A percentile compares a stretch with the other conserved stretches of the same genome.
Evolutionary conservation across 2,113 vertebrate species (phyloP).

Genomic region (Salvelinus alpinus): DNA sequence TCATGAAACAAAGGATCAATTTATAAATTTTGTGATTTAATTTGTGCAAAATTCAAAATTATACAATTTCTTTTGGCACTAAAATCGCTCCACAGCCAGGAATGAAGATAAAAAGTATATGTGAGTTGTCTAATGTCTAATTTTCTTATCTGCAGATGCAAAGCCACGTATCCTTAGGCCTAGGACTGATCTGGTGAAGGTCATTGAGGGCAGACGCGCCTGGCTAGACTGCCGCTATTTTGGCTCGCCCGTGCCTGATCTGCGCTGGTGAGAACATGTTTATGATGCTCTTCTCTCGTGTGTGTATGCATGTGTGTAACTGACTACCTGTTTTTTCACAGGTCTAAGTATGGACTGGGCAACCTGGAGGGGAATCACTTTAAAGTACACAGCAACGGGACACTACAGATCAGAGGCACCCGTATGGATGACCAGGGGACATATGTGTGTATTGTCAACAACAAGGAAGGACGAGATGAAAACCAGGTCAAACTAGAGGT

Average conservation of each 20-base stretch:
- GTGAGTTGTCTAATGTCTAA: too few species aligned
- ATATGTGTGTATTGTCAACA: constrained; percentile 90
- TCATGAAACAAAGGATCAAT: too few species aligned
- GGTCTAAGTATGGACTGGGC: constrained; percentile 95
- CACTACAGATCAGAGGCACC: constrained; percentile 85
- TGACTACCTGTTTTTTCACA: constrained; percentile 48
- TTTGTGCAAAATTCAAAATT: too few species aligned
- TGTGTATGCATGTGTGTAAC: background rate
- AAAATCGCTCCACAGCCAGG: too few species aligned
- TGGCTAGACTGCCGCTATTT: constrained; percentile 89
- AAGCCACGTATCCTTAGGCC: constrained; percentile 81
- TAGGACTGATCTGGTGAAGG: constrained; percentile 82
- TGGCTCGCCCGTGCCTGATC: constrained; percentile 89
- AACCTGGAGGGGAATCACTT: constrained; percentile 89
- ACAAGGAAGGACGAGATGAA: constrained; percentile 89
- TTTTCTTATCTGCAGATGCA: constrained; percentile 74
- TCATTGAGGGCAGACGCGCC: constrained; percentile 83
- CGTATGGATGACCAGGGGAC: constrained; percentile 88
- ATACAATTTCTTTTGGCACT: too few species aligned
- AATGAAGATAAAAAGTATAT: too few species aligned
- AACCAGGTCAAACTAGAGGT: constrained; percentile 89
- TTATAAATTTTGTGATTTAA: too few species aligned
- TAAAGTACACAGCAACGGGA: constrained; percentile 85
- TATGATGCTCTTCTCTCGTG: background rate
- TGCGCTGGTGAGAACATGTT: constrained; percentile 85